Evolutionary conservation across 2,113 vertebrate genomes (phyloP), one percentile per base, ranked within the genome.

Genomic region (Emydocephalus ijimae): DNA sequence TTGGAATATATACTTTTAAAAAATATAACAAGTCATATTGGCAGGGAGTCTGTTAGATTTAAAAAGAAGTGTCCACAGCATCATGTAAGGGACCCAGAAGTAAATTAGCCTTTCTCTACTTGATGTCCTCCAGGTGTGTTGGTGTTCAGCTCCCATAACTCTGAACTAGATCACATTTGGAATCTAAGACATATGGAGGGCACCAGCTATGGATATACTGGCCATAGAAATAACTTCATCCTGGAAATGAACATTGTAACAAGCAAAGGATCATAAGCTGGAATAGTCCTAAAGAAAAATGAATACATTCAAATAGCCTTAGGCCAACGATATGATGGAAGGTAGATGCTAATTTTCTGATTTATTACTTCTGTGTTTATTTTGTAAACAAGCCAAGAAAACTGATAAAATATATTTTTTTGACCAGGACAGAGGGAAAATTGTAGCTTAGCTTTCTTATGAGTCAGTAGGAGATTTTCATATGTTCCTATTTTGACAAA

Each of bases 281-380:
- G 0, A 91, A 29, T 2, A 10, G 24, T 94, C 93, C 93, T 48
- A 91, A 61, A 1, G n/a, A 69, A 24, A 91, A 43, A 81, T 81
- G 18, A 43, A 43, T 21, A 34, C 74, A 55, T 48, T 29, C 48
- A 45, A 85, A 87, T 2, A 88, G 59, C 45, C 7, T 48, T 20
- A 14, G n/a, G 14, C 50, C 55, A 93, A 23, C 2, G 43, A 61
- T 43, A 94, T 90, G 93, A 94, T 95, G 94, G 23, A 14, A 93
- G 45, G 86, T 52, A 56, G 0, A 43, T 64, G 14, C 88, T 92
- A 91, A 91, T 93, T 86, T 26, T 24, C 21, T 92, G 69, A 81
- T 81, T 81, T 81, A 81, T 23, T 81, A 81, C 74, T 81, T 81
- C 18, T 14, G 81, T 0, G 20, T 69, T 2, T 45, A 89, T 91